Percentiles rank a stretch among this genome's conserved stretches.
These are phyloP conservation scores for Argyrosomus regius DNA, from an alignment of 2,797 vertebrate species.

Conservation along the genomic window DNA sequence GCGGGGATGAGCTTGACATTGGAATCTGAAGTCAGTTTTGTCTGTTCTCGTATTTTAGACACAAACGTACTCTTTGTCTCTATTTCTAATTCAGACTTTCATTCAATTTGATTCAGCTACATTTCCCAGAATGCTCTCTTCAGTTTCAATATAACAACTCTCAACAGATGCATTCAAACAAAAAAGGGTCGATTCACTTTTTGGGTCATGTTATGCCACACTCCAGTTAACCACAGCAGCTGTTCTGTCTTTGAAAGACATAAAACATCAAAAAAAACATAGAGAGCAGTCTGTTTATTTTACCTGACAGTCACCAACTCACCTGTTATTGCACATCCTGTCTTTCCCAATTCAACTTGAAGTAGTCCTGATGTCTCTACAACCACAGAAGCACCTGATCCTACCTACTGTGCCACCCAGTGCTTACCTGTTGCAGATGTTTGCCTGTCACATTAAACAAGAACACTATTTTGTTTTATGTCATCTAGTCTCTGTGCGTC, in stretches of 20 bases:
- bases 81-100: background rate
- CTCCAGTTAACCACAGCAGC: no score
- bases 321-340: background rate
- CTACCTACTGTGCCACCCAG: background rate
- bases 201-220: no score
- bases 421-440: background rate
- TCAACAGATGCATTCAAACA: background rate
- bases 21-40: conserved; percentile 24
- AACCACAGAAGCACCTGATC: no score
- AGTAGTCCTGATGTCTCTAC: background rate
- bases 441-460: background rate
- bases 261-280: no score
- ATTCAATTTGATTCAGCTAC: background rate
- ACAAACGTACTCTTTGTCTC: background rate
- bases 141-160: no score
- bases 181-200: background rate
- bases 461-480: background rate
- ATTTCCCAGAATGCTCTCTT: background rate
- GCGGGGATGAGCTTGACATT: conserved; percentile 22
- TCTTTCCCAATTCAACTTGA: background rate
- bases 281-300: background rate
- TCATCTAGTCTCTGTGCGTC: background rate
- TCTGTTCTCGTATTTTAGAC: conserved; percentile 26
- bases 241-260: background rate
- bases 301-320: background rate